A percentile compares a stretch with the other conserved stretches of the same genome.
Evolutionary conservation across 2,113 vertebrate genomes (phyloP).

Genomic region (Vulpes vulpes): DNA sequence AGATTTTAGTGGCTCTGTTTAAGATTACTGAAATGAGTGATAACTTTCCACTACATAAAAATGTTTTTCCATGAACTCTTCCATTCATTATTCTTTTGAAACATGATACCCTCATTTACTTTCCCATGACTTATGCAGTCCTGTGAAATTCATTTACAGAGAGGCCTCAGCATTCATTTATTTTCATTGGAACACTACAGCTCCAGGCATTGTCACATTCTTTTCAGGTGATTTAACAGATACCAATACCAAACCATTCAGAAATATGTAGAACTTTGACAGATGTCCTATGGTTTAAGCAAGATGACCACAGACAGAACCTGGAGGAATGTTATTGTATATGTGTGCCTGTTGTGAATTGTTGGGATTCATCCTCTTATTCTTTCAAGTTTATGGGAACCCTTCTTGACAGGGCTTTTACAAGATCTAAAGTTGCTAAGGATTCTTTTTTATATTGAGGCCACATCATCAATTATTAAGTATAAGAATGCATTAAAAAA

Average conservation of each 20-base stretch:
- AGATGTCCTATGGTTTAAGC: background rate
- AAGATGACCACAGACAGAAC: background rate
- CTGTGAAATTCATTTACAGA: constrained; percentile 29
- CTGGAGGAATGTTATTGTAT: background rate
- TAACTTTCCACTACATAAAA: constrained; percentile 25
- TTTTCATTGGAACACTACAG: background rate
- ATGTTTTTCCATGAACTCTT: background rate
- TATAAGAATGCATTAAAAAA: background rate
- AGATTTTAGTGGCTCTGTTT: background rate
- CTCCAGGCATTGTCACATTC: background rate
- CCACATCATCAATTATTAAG: background rate
- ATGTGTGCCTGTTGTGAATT: accelerated
- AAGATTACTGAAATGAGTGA: background rate
- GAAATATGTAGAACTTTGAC: background rate
- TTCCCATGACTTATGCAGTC: background rate
- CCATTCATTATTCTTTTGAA: constrained; percentile 50
- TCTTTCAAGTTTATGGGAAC: background rate
- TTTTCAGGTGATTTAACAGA: constrained; percentile 24
- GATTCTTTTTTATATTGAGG: background rate
- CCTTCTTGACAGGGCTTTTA: background rate
- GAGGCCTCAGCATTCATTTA: background rate
- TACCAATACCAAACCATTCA: background rate
- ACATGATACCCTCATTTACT: background rate
- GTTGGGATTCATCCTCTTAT: background rate
- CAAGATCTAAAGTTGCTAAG: background rate